Base-by-base conservation (phyloP, 2,113 vertebrate genomes). In the Cricetomys ansorgei region DNA sequence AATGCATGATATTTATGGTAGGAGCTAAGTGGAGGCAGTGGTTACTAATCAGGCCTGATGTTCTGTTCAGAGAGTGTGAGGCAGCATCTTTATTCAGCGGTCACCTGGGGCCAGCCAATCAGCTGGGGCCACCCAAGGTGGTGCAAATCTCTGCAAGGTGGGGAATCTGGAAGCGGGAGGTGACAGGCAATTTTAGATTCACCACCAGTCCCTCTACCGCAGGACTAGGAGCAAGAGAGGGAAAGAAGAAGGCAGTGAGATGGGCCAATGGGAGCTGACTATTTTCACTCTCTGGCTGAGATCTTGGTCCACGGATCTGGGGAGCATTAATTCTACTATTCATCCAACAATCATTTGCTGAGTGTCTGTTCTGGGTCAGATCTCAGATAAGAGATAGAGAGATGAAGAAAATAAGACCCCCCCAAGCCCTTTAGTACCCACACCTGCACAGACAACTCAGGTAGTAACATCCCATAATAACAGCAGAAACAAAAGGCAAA, bases 241-340 rank as follows among this genome's bases (percentile, higher is more conserved):
- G 10, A 7, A 7, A 0, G 6, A 7, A 57, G 57, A 43, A 48
- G 59, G n/a, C 6, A 3, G 10, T 8, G n/a, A 34, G 3, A 7
- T 27, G 27, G 50, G 65, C 40, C 62, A 48, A 31, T 48, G 83
- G 40, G 27, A 4, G 5, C 45, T 50, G 45, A 34, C 62, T 67
- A 0, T 21, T 15, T 34, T 84, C 81, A 43, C 40, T 84, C 27
- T 9, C 37, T 8, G 7, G 15, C 12, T 45, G 57, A 64, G 57
- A 31, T 17, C 59, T 65, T 43, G 21, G 55, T 40, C 37, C n/a
- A 83, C 25, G 62, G 53, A 62, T 83, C 72, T 29, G 23, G 34
- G 12, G 59, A 85, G 12, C 27, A 0, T 12, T 19, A n/a, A 37
- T 81, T 70, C 43, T 48, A 23, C 48, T 21, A 17, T 12, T 83